Evolutionary conservation across 1,140 invertebrate genomes (phyloP), one percentile per base, ranked within the genome.

Genomic region (Leptinotarsa defecta): DNA sequence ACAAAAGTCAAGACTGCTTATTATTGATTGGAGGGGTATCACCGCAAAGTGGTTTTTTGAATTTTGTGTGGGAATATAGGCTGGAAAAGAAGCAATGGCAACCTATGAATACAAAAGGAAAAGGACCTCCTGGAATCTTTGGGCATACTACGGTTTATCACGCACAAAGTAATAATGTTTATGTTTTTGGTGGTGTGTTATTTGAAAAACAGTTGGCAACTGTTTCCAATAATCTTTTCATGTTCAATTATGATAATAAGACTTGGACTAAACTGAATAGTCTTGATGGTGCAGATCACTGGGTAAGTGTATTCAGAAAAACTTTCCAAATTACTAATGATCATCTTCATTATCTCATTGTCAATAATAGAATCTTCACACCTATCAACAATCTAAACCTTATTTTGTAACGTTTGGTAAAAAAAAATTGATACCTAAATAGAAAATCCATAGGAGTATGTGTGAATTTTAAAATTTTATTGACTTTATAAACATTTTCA

Each of bases 111-210:
- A 91, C 91, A 1, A 86, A 86, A 75, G 96, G 96, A 19, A 90
- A 92, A 24, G 89, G 90, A 34, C 95, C 95, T 13, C 85, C 92
- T 2, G 95, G 95, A 65, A 88, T 98, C 24, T 98, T 94, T 84
- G 96, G 96, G 0, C 97, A 98, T 85, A 94, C 91, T 49, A 93
- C 96, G 1, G 94, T 97, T 0, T 98, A 95, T 83, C 94, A 98
- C 80, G 85, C 88, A 1, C 89, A 89, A 34, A 93, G 93, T 0
- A 91, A 95, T 76, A 94, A 93, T 78, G 89, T 98, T 62, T 99
- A 97, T 83, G 87, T 98, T 0, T 98, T 94, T 86, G 97, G 97
- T 43, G 97, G 97, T 17, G 93, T 95, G 81, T 88, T 91, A n/a
- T 85, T 85, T 15, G 80, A 83, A 19, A 76, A 80, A 49, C 83